Percentiles rank a stretch among this genome's conserved stretches.
phyloP scores from a whole-genome alignment of 2,888 invertebrate genomes.

The Thyatira batis region DNA sequence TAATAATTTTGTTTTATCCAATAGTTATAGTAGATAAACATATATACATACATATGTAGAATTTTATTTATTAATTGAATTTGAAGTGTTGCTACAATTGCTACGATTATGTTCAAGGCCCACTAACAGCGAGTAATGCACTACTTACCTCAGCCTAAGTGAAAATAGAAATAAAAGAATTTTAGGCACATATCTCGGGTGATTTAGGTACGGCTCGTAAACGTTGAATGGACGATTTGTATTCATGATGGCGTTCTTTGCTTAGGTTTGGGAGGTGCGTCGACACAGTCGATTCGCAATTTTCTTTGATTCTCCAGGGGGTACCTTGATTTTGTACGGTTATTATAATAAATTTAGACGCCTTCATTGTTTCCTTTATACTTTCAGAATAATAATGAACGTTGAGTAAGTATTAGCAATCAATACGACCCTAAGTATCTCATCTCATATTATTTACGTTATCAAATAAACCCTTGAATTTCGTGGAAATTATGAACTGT shows the following conservation, averaged over 20 bases:
- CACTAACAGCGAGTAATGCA: background rate
- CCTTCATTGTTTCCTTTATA: conserved; percentile 3
- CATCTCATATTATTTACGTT: no score
- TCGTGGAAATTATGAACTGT: no score
- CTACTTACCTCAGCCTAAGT: conserved; percentile 1
- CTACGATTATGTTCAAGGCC: background rate
- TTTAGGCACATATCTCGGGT: conserved; percentile 33
- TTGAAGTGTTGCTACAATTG: background rate
- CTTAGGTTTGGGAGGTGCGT: conserved; percentile 42
- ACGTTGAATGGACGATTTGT: conserved; percentile 40
- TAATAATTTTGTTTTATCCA: no score
- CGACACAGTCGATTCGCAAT: conserved; percentile 32
- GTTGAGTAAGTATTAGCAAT: background rate
- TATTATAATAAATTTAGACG: conserved; percentile 27
- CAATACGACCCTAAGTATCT: background rate
- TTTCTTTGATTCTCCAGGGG: conserved; percentile 34
- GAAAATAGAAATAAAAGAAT: conserved; percentile 25
- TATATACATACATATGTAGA: no score
- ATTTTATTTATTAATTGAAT: background rate
- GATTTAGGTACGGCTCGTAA: conserved; percentile 43
- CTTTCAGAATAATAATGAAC: conserved; percentile 1
- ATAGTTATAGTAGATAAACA: background rate
- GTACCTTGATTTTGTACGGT: conserved; percentile 31
- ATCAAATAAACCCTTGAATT: no score
- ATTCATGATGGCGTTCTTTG: conserved; percentile 42